These are phyloP conservation scores for Psix sp. DNA, from an alignment of 1,140 invertebrate genomes.

Conservation along the genomic window DNA sequence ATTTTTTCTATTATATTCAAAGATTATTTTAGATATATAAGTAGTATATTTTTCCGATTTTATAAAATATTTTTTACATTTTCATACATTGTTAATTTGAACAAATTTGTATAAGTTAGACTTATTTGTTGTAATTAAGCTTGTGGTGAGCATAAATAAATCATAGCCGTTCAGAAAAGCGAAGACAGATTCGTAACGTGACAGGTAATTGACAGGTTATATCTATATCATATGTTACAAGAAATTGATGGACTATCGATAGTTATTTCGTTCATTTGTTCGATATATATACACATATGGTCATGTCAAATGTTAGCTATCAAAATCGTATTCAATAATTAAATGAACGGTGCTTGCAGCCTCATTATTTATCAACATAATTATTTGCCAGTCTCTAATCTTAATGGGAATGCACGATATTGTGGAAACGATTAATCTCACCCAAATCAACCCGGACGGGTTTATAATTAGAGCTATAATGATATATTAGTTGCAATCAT, in stretches of 20 bases:
- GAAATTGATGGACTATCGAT: constrained; percentile 18
- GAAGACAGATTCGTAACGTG: constrained; percentile 9
- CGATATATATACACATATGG: not conserved
- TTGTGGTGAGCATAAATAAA: no score
- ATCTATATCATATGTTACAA: constrained; percentile 26
- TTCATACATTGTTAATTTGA: no score
- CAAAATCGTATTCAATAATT: constrained; percentile 17
- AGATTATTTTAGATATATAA: no score
- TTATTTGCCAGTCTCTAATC: constrained; percentile 10
- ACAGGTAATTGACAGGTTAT: constrained; percentile 5
- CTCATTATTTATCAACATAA: constrained; percentile 20
- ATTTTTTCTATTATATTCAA: no score
- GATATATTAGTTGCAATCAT: not conserved
- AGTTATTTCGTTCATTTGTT: constrained; percentile 17
- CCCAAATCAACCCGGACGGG: not conserved
- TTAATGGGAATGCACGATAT: constrained; percentile 1
- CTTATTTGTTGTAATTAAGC: no score
- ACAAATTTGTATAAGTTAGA: no score
- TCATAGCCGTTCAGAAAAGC: constrained; percentile 1
- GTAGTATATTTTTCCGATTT: no score
- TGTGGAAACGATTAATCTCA: constrained; percentile 4
- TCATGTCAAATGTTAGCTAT: constrained; percentile 19
- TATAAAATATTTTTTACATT: no score
- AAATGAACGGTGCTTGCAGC: constrained; percentile 5
- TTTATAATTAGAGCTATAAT: constrained; percentile 1